Evolutionary conservation across 2,113 vertebrate genomes (phyloP).

Genomic region (Pundamilia nyererei): DNA sequence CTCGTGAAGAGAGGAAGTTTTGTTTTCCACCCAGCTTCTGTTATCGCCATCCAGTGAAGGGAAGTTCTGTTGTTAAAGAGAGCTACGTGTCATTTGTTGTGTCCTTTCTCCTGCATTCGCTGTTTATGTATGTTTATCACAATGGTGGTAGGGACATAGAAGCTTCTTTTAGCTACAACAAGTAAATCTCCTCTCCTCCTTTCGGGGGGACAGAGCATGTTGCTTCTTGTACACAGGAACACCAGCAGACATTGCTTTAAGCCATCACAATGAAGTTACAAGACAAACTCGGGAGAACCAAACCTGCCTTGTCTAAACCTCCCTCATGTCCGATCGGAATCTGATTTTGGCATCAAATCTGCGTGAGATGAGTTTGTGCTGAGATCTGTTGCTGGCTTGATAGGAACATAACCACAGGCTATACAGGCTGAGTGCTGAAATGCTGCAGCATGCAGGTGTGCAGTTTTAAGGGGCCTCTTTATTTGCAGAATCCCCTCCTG

Average conservation of each 20-base stretch:
- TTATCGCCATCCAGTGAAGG: not conserved
- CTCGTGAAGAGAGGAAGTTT: slow-evolving; percentile 19
- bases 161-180: slow-evolving; percentile 7
- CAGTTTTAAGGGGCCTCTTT: slow-evolving; percentile 53
- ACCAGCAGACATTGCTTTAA: slow-evolving; percentile 34
- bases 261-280: slow-evolving; percentile 10
- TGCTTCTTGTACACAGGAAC: slow-evolving; percentile 55
- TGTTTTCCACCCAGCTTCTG: slow-evolving; percentile 1
- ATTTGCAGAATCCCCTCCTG: slow-evolving; percentile 40
- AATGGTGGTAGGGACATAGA: slow-evolving; percentile 50
- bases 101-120: slow-evolving; percentile 26
- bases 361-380: slow-evolving; percentile 4
- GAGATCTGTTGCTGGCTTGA: slow-evolving; percentile 30
- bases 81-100: slow-evolving; percentile 29
- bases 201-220: slow-evolving; percentile 27
- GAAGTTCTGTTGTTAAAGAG: slow-evolving; percentile 19
- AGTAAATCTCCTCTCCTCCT: slow-evolving; percentile 17
- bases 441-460: not conserved
- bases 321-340: slow-evolving; percentile 45
- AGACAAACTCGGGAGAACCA: slow-evolving; percentile 3
- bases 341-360: slow-evolving; percentile 21
- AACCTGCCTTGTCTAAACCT: slow-evolving; percentile 45
- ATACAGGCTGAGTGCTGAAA: not conserved
- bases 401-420: slow-evolving; percentile 10
- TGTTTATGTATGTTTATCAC: slow-evolving; percentile 55